These are phyloP conservation scores for Meloe dianella DNA, from an alignment of 2,888 invertebrate genomes.

Conservation along the genomic window DNA sequence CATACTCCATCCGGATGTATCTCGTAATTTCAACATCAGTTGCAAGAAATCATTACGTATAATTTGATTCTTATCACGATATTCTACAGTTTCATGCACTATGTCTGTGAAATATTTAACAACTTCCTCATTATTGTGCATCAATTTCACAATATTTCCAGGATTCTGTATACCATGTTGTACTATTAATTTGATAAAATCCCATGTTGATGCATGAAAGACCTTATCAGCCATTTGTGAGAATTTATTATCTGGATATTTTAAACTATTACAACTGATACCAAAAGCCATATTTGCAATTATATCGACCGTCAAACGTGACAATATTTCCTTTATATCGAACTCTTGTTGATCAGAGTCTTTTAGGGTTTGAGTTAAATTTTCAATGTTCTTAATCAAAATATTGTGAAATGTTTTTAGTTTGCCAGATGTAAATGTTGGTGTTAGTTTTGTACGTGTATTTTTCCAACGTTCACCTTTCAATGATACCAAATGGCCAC, in stretches of 20 bases:
- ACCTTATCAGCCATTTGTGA: conserved; percentile 9
- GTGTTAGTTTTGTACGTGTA: conserved; percentile 17
- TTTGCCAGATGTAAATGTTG: conserved; percentile 24
- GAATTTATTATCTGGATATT: conserved; percentile 21
- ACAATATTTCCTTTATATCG: conserved; percentile 19
- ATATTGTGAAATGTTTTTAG: conserved; percentile 26
- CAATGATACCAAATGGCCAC: conserved; percentile 20
- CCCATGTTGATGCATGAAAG: conserved; percentile 14
- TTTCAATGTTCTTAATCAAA: conserved; percentile 10
- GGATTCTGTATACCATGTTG: too few relatives aligned
- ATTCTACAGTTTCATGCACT: conserved; percentile 57
- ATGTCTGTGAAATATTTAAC: too few relatives aligned
- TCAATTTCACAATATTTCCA: too few relatives aligned
- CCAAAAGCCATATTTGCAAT: conserved; percentile 21
- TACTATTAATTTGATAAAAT: too few relatives aligned
- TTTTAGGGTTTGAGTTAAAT: conserved; percentile 10
- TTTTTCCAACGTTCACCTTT: conserved; percentile 18
- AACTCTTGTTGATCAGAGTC: conserved; percentile 9
- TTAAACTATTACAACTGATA: conserved; percentile 20
- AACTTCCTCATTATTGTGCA: too few relatives aligned
- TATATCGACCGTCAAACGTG: conserved; percentile 21
- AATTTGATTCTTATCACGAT: conserved; percentile 58
- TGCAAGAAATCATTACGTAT: conserved; percentile 64
- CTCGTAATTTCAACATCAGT: conserved; percentile 48
- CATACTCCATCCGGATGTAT: conserved; percentile 16